Conservation (phyloP, 2,113 vertebrate genomes). For the Lepus timidus region DNA sequence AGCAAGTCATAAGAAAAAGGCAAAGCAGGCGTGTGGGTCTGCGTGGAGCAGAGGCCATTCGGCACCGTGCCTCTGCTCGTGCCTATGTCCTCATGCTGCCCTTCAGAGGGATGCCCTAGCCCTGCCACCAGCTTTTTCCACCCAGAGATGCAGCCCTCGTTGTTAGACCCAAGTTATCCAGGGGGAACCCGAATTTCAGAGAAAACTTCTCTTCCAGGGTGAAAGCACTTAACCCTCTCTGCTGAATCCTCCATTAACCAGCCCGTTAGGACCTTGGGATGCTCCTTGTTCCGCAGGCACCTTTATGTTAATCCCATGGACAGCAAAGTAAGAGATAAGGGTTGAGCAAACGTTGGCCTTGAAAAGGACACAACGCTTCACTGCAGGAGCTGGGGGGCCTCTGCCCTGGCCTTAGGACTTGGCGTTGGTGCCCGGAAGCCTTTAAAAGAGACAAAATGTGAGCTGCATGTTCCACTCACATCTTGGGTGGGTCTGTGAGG, state of each 20-base stretch:
- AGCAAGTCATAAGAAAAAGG: not conserved
- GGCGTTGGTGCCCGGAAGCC: not conserved
- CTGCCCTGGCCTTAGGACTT: not conserved
- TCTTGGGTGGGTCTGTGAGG: not conserved
- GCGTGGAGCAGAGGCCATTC: not conserved
- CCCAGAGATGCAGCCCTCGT: not conserved
- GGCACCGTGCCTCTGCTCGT: rapidly evolving
- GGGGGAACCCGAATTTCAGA: not conserved
- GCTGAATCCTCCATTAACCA: not conserved
- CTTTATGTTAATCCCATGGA: not conserved
- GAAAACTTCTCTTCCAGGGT: not conserved
- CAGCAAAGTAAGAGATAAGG: not conserved
- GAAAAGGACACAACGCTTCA: not conserved
- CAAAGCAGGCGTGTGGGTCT: rapidly evolving
- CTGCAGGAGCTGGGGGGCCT: not conserved
- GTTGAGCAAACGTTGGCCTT: rapidly evolving
- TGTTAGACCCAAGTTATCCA: too few species aligned
- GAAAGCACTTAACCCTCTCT: not conserved
- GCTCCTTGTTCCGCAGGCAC: too few species aligned
- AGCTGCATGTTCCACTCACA: not conserved
- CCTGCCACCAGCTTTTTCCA: not conserved
- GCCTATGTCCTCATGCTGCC: rapidly evolving
- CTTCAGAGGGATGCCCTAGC: not conserved
- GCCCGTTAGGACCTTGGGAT: not conserved
- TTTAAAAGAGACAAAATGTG: not conserved